These are phyloP conservation scores for Heliothis subflexa DNA, from an alignment of 1,140 invertebrate species.

Conservation along the genomic window DNA sequence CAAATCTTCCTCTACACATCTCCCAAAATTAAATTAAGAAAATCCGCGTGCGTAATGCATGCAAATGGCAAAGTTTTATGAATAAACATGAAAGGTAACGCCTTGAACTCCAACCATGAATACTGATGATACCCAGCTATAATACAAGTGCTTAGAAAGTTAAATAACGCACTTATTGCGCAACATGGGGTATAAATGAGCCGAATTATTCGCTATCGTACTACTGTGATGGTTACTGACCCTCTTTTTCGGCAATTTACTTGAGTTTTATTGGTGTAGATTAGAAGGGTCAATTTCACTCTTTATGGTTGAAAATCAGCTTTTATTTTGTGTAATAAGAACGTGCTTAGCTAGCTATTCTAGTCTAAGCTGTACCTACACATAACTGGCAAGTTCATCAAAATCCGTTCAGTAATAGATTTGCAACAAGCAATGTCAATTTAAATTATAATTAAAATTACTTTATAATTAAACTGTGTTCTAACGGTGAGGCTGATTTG, in stretches of 20 bases:
- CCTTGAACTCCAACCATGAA: slow-evolving; percentile 34
- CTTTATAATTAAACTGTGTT: too few species aligned
- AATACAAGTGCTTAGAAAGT: slow-evolving; percentile 14
- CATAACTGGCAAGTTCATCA: too few species aligned
- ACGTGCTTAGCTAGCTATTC: too few species aligned
- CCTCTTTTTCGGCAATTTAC: neutral
- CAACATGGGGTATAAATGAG: slow-evolving; percentile 14
- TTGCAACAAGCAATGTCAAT: too few species aligned
- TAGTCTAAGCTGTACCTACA: too few species aligned
- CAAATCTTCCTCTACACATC: neutral
- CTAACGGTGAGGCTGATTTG: too few species aligned
- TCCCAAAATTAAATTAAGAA: slow-evolving; percentile 18
- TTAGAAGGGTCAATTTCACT: slow-evolving; percentile 6
- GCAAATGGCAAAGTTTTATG: neutral
- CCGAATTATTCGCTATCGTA: slow-evolving; percentile 13
- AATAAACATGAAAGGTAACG: neutral
- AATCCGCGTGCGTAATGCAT: neutral
- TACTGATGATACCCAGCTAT: neutral
- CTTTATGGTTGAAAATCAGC: neutral
- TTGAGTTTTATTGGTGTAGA: neutral
- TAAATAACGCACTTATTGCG: slow-evolving; percentile 12
- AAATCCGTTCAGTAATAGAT: too few species aligned
- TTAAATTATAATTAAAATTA: too few species aligned
- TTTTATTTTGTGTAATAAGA: neutral
- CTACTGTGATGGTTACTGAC: neutral